phyloP scores from a whole-genome alignment of 2,797 vertebrate genomes.

The Melopsittacus undulatus region DNA sequence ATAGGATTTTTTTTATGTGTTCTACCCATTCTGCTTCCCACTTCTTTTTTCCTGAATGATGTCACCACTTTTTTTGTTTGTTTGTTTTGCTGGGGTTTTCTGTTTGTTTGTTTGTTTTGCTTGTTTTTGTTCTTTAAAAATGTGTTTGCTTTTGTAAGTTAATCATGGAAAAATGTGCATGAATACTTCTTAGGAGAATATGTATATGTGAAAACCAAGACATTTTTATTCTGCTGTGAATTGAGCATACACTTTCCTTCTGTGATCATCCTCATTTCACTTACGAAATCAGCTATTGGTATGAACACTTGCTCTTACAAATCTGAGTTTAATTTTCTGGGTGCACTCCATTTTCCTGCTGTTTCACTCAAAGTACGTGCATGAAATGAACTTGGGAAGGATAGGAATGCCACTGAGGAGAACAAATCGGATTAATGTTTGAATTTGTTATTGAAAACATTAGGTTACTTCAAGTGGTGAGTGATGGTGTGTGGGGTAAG shows the following conservation, averaged over 20 bases:
- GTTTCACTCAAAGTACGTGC: background rate
- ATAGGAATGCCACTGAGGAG: background rate
- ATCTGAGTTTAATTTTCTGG: background rate
- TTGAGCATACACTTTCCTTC: background rate
- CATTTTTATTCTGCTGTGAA: background rate
- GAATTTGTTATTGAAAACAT: background rate
- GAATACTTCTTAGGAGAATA: background rate
- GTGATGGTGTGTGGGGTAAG: background rate
- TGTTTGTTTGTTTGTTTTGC: no score
- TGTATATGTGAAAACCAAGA: background rate
- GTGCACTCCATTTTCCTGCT: background rate
- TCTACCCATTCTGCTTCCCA: fast-evolving
- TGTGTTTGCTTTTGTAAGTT: background rate
- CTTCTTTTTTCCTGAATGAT: background rate
- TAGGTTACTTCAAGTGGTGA: background rate
- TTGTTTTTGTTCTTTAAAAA: background rate
- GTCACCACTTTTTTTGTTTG: background rate
- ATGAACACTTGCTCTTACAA: background rate
- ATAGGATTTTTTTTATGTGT: background rate
- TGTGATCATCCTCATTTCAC: background rate
- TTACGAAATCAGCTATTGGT: background rate
- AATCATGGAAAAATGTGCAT: background rate
- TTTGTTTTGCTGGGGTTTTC: no score
- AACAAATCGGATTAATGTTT: background rate
- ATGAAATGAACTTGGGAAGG: background rate